These are phyloP conservation scores for Siniperca scherzeri DNA, from an alignment of 2,797 vertebrate genomes.

Conservation along the genomic window DNA sequence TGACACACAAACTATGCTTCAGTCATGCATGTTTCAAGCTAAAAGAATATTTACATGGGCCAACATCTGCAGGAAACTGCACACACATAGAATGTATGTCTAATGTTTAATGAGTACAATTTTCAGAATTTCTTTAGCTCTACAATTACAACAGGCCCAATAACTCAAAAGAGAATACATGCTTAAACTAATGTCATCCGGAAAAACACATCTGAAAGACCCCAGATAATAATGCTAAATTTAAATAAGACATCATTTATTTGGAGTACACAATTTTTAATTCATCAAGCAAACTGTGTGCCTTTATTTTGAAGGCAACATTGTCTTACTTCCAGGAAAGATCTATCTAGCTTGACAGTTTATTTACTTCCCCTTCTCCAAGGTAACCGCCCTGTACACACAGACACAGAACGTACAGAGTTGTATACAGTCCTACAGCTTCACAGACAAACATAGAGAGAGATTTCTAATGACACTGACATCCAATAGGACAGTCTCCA, in stretches of 20 bases:
- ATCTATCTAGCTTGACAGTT: background rate
- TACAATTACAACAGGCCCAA: background rate
- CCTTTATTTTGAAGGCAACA: slow-evolving; percentile 57
- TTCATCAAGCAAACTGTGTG: background rate
- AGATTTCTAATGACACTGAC: background rate
- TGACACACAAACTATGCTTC: too few relatives aligned
- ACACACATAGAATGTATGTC: background rate
- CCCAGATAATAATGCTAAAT: too few relatives aligned
- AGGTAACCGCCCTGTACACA: slow-evolving; percentile 46
- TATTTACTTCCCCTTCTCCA: slow-evolving; percentile 42
- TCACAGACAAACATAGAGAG: slow-evolving; percentile 6
- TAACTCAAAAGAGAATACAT: background rate
- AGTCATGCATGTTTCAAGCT: too few relatives aligned
- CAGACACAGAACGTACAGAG: background rate
- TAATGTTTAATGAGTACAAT: background rate
- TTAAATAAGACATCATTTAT: too few relatives aligned
- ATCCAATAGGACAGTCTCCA: background rate
- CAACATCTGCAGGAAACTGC: background rate
- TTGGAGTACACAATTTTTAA: background rate
- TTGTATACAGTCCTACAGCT: background rate
- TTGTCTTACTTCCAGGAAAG: background rate
- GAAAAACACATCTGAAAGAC: background rate
- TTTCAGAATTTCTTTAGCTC: background rate
- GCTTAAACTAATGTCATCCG: background rate
- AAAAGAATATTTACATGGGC: too few relatives aligned